Base-by-base conservation (phyloP, 1,140 invertebrate genomes). In the Calephelis nemesis region DNA sequence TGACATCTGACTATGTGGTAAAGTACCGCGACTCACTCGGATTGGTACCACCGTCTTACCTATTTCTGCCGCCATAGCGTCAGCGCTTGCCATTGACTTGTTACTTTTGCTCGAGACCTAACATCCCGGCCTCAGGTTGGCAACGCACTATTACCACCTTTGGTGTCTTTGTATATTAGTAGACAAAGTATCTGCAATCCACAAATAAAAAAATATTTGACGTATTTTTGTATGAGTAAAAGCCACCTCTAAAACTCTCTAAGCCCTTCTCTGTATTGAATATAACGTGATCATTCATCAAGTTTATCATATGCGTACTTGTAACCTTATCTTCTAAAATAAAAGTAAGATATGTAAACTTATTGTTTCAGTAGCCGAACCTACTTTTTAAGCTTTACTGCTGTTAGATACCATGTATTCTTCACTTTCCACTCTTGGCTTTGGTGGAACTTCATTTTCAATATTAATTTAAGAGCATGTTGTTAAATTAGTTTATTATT, bases 251-350 rank as follows among this genome's bases (percentile, higher is more conserved):
- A 80, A 8, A 65, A 39, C 8, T 75, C 82, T 50, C 7, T 48
- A 74, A 15, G 54, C 47, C 58, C 45, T 62, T 45, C 6, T 45
- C 42, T 68, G 76, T 80, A 83, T 74, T 69, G 63, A 77, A 71
- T 73, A 77, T 70, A 74, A 78, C 80, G 71, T 74, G 76, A 85
- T 83, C 84, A 83, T 87, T 78, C 83, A 88, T 88, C 86, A 87
- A 70, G 78, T 75, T 87, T 87, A 84, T 87, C 82, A 78, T 75
- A 73, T 72, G 62, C 62, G 62, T 47, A 45, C 62, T 63, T 19
- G 79, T 74, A 79, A 81, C 77, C 73, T 82, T 87, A 88, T 88
- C 86, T 87, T 62, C 11, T 64, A 75, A 75, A 74, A 84, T 75
- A 77, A 82, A 81, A 82, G 75, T 80, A 73, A 77, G 74, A 70